Conservation (phyloP, 2,888 invertebrate genomes). For the Byasa hedistus region DNA sequence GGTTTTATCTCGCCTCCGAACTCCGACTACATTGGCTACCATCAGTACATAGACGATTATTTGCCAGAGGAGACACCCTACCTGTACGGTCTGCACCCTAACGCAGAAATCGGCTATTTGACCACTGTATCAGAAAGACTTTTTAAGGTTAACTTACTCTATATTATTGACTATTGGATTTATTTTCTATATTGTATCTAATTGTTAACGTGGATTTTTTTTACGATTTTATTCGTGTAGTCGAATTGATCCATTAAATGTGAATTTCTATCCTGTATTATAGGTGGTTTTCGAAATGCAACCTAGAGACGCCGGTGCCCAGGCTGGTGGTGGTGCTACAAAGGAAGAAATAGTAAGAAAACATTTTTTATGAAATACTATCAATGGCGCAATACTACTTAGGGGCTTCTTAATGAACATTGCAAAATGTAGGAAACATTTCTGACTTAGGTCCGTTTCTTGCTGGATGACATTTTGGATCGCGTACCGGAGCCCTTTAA, state of each 20-base stretch:
- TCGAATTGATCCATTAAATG: no score
- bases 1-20: conserved; percentile 94
- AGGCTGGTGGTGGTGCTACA: conserved; percentile 84
- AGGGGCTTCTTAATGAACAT: neutral
- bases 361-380: neutral
- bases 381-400: neutral
- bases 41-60: conserved; percentile 91
- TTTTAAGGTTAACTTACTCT: conserved; percentile 77
- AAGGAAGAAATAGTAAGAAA: conserved; percentile 89
- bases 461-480: conserved; percentile 92
- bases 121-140: conserved; percentile 91
- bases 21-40: conserved; percentile 92
- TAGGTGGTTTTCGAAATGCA: conserved; percentile 90
- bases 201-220: no score
- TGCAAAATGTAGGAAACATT: neutral
- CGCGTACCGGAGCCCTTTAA: conserved; percentile 94
- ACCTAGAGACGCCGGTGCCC: conserved; percentile 88
- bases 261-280: neutral
- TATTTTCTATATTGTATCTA: no score
- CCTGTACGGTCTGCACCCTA: conserved; percentile 95
- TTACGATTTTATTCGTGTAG: no score
- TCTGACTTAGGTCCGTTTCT: conserved; percentile 80
- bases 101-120: conserved; percentile 96
- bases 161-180: no score
- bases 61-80: conserved; percentile 93